Evolutionary conservation across 2,113 vertebrate genomes (phyloP).

Genomic region (Dendrocopos noguchii): DNA sequence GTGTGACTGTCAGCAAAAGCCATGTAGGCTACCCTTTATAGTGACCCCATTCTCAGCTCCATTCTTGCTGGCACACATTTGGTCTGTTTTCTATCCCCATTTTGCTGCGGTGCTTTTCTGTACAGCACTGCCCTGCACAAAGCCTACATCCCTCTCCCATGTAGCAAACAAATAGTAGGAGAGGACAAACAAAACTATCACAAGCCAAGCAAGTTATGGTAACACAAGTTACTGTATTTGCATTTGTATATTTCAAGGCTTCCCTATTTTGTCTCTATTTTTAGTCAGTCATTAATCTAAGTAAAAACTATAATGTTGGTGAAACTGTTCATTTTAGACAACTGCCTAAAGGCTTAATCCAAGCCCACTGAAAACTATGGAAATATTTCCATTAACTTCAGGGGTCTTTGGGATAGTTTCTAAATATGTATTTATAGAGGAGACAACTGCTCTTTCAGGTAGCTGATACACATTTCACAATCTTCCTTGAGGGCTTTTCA

Average conservation of each 20-base stretch:
- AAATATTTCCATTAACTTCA: not conserved
- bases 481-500: constrained; percentile 25
- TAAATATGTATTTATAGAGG: not conserved
- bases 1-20: not conserved
- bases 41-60: not conserved
- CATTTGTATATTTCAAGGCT: not conserved
- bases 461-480: not conserved
- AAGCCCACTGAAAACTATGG: not conserved
- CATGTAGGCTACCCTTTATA: not conserved
- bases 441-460: not conserved
- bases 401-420: not conserved
- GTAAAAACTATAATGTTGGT: not conserved
- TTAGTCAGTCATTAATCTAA: not conserved
- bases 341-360: not conserved
- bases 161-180: not conserved
- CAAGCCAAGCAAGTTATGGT: not conserved
- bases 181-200: not conserved
- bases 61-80: not conserved
- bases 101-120: not conserved
- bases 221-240: not conserved
- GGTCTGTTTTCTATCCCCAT: not conserved
- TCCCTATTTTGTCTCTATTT: constrained; percentile 3
- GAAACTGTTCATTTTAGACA: constrained; percentile 14
- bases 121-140: not conserved
- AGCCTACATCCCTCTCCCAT: not conserved